Evolutionary conservation across 2,113 vertebrate genomes (phyloP).

Genomic region (Kryptolebias marmoratus): DNA sequence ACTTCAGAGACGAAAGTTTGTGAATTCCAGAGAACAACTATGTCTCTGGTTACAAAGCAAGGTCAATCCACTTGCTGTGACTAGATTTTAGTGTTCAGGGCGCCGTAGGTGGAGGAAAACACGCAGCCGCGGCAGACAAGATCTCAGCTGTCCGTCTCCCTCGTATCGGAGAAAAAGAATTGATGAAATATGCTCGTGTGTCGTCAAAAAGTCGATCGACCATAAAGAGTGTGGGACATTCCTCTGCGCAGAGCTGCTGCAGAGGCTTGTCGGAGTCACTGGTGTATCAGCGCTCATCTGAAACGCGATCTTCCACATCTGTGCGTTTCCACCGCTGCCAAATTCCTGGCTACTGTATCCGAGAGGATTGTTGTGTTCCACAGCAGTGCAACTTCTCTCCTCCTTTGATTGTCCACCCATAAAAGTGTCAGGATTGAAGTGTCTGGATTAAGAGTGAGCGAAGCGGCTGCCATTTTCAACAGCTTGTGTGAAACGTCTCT

Average conservation of each 20-base stretch:
- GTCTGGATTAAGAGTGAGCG: conserved; percentile 72
- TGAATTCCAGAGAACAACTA: conserved; percentile 78
- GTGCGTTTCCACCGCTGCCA: conserved; percentile 58
- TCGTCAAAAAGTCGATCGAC: conserved; percentile 42
- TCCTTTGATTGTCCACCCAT: conserved; percentile 75
- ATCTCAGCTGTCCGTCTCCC: conserved; percentile 60
- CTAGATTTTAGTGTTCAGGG: conserved; percentile 62
- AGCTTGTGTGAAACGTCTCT: conserved; percentile 63
- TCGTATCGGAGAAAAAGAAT: background rate
- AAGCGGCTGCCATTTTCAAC: conserved; percentile 68
- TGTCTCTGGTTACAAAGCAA: conserved; percentile 81
- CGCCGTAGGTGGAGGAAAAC: conserved; percentile 60
- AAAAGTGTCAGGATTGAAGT: conserved; percentile 82
- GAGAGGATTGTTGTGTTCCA: conserved; percentile 75
- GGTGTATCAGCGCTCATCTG: conserved; percentile 62
- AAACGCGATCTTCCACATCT: conserved; percentile 82
- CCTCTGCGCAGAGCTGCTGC: conserved; percentile 49
- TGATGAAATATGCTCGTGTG: conserved; percentile 35
- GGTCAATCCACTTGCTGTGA: conserved; percentile 83
- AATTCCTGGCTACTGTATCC: conserved; percentile 80
- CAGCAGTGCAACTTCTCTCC: conserved; percentile 63
- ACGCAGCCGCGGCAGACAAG: conserved; percentile 38
- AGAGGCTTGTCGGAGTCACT: conserved; percentile 68
- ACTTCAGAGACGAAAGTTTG: conserved; percentile 81
- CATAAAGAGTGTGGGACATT: conserved; percentile 53